phyloP scores from a whole-genome alignment of 2,888 invertebrate species.

The Pheosia gnoma region DNA sequence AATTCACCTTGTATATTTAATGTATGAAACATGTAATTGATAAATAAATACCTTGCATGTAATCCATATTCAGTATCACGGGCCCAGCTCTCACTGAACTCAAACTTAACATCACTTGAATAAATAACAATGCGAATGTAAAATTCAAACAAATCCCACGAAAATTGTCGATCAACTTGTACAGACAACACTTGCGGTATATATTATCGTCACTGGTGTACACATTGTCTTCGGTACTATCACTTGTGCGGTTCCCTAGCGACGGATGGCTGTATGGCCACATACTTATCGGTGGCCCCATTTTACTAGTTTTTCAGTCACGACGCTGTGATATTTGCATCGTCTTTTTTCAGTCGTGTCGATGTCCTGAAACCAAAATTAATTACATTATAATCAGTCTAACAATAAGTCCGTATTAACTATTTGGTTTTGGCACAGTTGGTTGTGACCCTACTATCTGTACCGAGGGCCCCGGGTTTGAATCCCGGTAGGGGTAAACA shows the following conservation, averaged over 20 bases:
- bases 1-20: too few species aligned
- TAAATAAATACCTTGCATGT: slow-evolving; percentile 68
- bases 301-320: slow-evolving; percentile 34
- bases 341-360: slow-evolving; percentile 23
- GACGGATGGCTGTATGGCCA: slow-evolving; percentile 64
- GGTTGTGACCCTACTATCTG: too few species aligned
- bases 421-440: too few species aligned
- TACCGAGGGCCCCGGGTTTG: too few species aligned
- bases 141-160: slow-evolving; percentile 63
- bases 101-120: slow-evolving; percentile 63
- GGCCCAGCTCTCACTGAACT: slow-evolving; percentile 67
- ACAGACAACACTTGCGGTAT: slow-evolving; percentile 49
- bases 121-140: slow-evolving; percentile 58
- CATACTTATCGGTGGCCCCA: slow-evolving; percentile 70
- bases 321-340: slow-evolving; percentile 57
- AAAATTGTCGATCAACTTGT: slow-evolving; percentile 52
- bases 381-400: background rate
- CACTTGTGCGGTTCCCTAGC: slow-evolving; percentile 21
- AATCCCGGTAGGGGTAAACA: too few species aligned
- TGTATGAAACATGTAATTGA: background rate
- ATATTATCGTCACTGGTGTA: slow-evolving; percentile 34
- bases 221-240: slow-evolving; percentile 32
- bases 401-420: too few species aligned
- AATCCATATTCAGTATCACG: slow-evolving; percentile 72
- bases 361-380: slow-evolving; percentile 58